Evolutionary conservation across 2,888 invertebrate genomes (phyloP), one percentile per base, ranked within the genome.

Genomic region (Andrena hattorfiana): DNA sequence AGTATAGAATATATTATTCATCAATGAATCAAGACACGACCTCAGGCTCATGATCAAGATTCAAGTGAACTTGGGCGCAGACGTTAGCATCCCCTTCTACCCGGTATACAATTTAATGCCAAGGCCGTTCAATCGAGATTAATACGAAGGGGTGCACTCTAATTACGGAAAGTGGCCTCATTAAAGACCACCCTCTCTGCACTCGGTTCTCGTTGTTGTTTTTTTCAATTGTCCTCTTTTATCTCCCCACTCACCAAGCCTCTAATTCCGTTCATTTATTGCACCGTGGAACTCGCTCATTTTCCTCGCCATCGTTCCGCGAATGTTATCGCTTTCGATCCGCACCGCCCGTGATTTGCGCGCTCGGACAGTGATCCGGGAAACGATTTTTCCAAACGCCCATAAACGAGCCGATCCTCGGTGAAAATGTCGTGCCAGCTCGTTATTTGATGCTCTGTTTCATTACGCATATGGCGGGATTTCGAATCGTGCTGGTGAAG

Each of bases 81-180:
- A 56, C 10, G 30, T 13, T 42, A 23, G 35, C 28, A 10, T 4
- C n/a, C 4, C 56, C 56, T 56, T 26, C 10, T 10, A 8, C 10
- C 6, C 28, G 10, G 49, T 26, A 23, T 26, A 32, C 23, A 30
- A 42, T 49, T 23, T 10, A 60, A 2, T 32, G 54, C 28, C 7
- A 42, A 60, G 60, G 51, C 1, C 62, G 13, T 68, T 20, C 28
- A 16, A 51, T 56, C 67, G 56, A 23, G 49, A n/a, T 30, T 59
- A 71, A 80, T 42, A 54, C 20, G 20, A 56, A 56, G 26, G 66
- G 60, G 62, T 49, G 23, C 28, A 20, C 56, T 77, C 48, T 77
- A 81, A 78, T 81, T 81, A 62, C 63, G 35, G 30, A 68, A 68
- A 81, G 72, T 81, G 62, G 71, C 62, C 68, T 78, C 77, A 49